Evolutionary conservation across 1,140 invertebrate genomes (phyloP).

Genomic region (Drosophila sucinea): DNA sequence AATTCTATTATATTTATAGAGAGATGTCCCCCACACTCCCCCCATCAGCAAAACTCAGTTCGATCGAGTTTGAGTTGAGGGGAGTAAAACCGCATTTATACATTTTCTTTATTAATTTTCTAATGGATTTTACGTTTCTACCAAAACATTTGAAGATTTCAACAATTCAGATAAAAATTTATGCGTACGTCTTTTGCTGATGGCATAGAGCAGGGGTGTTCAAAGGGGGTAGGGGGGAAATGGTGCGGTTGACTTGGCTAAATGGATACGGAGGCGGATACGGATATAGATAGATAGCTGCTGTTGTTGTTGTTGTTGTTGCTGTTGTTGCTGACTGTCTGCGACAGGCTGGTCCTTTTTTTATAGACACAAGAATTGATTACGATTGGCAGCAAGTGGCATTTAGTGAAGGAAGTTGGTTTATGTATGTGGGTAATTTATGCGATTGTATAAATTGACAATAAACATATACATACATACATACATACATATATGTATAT

Average conservation of each 20-base stretch:
- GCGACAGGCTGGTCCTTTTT: conserved; percentile 65
- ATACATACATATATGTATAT: conserved; percentile 9
- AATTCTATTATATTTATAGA: conserved; percentile 63
- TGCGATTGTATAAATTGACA: conserved; percentile 74
- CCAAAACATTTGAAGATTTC: conserved; percentile 67
- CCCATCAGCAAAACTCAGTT: neutral
- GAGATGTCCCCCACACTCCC: conserved; percentile 10
- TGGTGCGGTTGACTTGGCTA: conserved; percentile 33
- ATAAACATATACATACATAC: conserved; percentile 62
- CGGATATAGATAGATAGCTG: conserved; percentile 43
- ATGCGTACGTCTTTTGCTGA: conserved; percentile 38
- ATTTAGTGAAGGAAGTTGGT: conserved; percentile 74
- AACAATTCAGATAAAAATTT: conserved; percentile 78
- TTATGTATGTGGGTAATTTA: conserved; percentile 75
- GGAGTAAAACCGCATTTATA: conserved; percentile 56
- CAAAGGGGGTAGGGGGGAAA: neutral
- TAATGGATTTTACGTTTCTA: conserved; percentile 82
- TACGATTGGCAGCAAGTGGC: conserved; percentile 80
- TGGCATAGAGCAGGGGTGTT: neutral
- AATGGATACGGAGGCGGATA: conserved; percentile 44
- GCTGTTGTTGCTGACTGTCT: conserved; percentile 34
- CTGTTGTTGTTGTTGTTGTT: conserved; percentile 37
- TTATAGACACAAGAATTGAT: conserved; percentile 76
- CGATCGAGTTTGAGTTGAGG: neutral
- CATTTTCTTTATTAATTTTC: conserved; percentile 80